phyloP scores from a whole-genome alignment of 2,888 invertebrate genomes.

The Drosophila fulvimacula region DNA sequence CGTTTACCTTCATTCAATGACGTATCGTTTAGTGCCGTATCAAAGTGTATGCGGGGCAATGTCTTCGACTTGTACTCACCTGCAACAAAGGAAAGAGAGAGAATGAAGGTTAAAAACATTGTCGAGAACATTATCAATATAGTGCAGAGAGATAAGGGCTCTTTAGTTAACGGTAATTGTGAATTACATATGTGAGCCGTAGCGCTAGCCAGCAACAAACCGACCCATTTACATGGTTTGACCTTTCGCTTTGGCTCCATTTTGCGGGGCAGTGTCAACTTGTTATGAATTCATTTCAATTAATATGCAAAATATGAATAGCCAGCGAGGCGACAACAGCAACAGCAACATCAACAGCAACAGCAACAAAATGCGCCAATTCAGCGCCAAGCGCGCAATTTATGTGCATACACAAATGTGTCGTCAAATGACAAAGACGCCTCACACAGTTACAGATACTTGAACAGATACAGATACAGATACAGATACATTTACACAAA shows the following conservation, averaged over 20 bases:
- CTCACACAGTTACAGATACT: constrained; percentile 31
- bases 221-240: constrained; percentile 70
- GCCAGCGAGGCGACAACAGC: constrained; percentile 15
- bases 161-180: constrained; percentile 7
- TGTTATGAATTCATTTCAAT: constrained; percentile 76
- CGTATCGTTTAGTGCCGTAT: constrained; percentile 83
- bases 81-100: constrained; percentile 55
- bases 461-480: constrained; percentile 13
- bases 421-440: constrained; percentile 52
- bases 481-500: constrained; percentile 23
- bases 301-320: constrained; percentile 66
- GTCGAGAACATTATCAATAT: constrained; percentile 24
- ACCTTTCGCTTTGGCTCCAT: constrained; percentile 56
- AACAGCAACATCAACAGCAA: constrained; percentile 11
- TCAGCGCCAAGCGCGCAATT: constrained; percentile 43
- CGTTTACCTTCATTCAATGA: constrained; percentile 84
- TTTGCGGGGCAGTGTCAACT: constrained; percentile 33
- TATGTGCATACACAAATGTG: constrained; percentile 38
- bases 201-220: constrained; percentile 9
- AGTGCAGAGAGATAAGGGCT: constrained; percentile 29
- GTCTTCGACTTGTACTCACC: constrained; percentile 86
- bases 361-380: constrained; percentile 53
- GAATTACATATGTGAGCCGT: constrained; percentile 8
- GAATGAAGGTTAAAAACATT: constrained; percentile 12
- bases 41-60: constrained; percentile 85